Evolutionary conservation across 1,140 invertebrate genomes (phyloP), one percentile per base, ranked within the genome.

Genomic region (Hetaerina americana): DNA sequence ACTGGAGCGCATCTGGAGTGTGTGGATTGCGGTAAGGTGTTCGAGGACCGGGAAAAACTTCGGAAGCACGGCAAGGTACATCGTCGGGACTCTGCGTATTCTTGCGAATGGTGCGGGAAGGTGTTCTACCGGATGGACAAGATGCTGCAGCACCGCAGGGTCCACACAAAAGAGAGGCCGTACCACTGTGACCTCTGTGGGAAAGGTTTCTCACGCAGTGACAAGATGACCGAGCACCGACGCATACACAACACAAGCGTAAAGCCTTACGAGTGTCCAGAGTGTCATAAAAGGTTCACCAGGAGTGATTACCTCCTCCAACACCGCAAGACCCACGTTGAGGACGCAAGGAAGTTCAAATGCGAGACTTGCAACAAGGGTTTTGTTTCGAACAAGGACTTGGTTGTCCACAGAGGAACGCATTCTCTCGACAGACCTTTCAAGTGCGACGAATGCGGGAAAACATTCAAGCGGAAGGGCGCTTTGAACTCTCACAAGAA

Each of bases 281-380:
- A 87, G 0, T 92, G 90, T 76, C 81, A 85, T 0, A 91, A 91
- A 74, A 85, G 81, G 26, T 90, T 90, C 72, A 87, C 85, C 49
- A 79, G 78, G 68, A 80, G 79, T 75, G 80, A 82, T 81, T 82
- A 81, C 76, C 81, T 82, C 77, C 75, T 5, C 22, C 18, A 26
- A 68, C 72, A 77, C 76, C 49, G 49, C 49, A 57, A 57, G 49
- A 57, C 49, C 12, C 49, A 57, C 49, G 12, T 57, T 22, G 49
- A 12, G 12, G 49, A 57, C 12, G 49, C 49, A 22, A 12, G 49
- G 12, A 57, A 57, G 49, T 12, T 57, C 12, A 12, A 22, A 22
- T 57, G 49, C 49, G 49, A 22, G 12, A 22, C 22, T 22, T 57
- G 49, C 49, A 22, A 22, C 49, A 12, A 22, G 49, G 49, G n/a